Base-by-base conservation (phyloP, 2,888 invertebrate genomes). In the Apamea anceps region DNA sequence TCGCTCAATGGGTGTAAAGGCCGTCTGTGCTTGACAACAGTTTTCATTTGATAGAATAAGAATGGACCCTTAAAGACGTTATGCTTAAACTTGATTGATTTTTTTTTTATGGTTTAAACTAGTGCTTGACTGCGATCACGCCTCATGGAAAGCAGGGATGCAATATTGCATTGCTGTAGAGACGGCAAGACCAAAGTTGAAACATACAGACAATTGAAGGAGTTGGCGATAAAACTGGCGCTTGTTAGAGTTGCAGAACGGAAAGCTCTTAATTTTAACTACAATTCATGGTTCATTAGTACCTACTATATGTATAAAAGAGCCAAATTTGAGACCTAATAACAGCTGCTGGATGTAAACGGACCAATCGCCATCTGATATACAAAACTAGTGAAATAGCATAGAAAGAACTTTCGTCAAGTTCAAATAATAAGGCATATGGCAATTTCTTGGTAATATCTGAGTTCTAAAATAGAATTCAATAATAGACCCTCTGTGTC, bases 1-100 rank as follows among this genome's bases (percentile, higher is more conserved):
- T 78, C 72, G 74, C 77, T 86, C 81, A 77, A 54, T 84, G 81
- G 67, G 25, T 78, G 42, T 72, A 71, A 81, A 79, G 75, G 72
- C 72, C 57, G 68, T 51, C 70, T 81, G 71, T 60, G 45, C 57
- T 60, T 72, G 78, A 85, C 75, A 63, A 75, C 72, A 75, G 28
- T 57, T 85, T 72, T 60, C 62, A 81, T 70, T 76, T 63, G 13
- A 66, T 25, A 77, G n/a, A 70, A 62, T 57, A 75, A 75, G 7
- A 57, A 80, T 51, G 51, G 32, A 54, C 25, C 18, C 15, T 25
- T 80, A 48, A 51, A 65, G n/a, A 72, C 7, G 18, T 45, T 42
- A 62, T 28, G 12, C n/a, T 28, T 51, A 21, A 8, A 28, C 37
- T 45, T 18, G 4, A 54, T 75, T 54, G 5, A 65, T n/a, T n/a